Percentiles rank a stretch among this genome's conserved stretches.
Evolutionary conservation across 2,113 vertebrate genomes (phyloP).

Genomic region (Martes martes): DNA sequence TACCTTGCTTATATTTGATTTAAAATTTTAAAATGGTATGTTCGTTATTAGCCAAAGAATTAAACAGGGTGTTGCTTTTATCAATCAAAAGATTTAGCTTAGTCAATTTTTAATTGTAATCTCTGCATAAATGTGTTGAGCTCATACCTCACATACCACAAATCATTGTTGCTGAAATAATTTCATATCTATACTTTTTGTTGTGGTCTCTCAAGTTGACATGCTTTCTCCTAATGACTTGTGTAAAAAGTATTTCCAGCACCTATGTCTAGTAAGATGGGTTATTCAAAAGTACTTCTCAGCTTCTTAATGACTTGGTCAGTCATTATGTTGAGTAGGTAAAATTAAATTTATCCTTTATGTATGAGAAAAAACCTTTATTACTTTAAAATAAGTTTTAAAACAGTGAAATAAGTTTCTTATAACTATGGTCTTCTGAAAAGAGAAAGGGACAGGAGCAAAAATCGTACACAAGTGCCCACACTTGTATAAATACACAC

Average conservation of each 20-base stretch:
- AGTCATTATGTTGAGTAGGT: background rate
- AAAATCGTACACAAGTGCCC: conserved; percentile 44
- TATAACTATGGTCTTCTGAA: conserved; percentile 19
- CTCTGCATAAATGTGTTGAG: background rate
- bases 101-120: background rate
- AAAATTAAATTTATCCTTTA: background rate
- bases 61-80: background rate
- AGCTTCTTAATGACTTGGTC: background rate
- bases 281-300: background rate
- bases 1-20: background rate
- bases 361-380: background rate
- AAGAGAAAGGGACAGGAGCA: conserved; percentile 27
- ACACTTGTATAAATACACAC: conserved; percentile 18
- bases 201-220: background rate
- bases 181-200: background rate
- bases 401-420: background rate
- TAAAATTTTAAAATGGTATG: background rate
- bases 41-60: background rate
- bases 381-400: conserved; percentile 32
- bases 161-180: background rate
- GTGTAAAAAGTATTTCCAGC: background rate
- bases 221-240: background rate
- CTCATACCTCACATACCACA: background rate
- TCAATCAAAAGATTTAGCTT: background rate
- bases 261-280: background rate